These are phyloP conservation scores for Dynastes hyllus DNA, from an alignment of 2,888 invertebrate genomes.

Conservation along the genomic window DNA sequence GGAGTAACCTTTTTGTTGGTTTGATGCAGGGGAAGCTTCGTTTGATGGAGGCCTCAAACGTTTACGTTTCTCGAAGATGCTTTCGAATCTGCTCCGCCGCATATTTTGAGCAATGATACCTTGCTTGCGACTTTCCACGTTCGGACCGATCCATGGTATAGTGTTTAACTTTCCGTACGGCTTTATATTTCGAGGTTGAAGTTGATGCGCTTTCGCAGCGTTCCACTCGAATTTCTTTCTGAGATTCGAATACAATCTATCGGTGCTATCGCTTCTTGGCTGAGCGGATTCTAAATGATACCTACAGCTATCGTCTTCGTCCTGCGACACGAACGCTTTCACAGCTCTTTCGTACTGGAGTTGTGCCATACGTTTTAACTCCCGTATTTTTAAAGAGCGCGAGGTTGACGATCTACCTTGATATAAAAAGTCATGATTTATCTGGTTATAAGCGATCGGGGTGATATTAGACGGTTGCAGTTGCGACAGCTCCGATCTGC, in stretches of 20 bases:
- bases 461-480: conserved; percentile 46
- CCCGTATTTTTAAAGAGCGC: conserved; percentile 13
- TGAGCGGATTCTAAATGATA: conserved; percentile 49
- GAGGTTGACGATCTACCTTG: background rate
- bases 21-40: background rate
- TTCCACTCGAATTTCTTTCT: conserved; percentile 31
- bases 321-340: conserved; percentile 16
- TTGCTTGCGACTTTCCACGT: conserved; percentile 37
- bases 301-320: conserved; percentile 10
- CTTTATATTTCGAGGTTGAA: conserved; percentile 55
- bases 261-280: conserved; percentile 40
- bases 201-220: conserved; percentile 46
- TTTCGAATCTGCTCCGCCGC: conserved; percentile 16
- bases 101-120: conserved; percentile 1
- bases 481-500: background rate
- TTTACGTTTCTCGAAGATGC: conserved; percentile 22
- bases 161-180: conserved; percentile 53
- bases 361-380: conserved; percentile 31
- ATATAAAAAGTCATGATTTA: background rate
- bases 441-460: conserved; percentile 35
- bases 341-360: conserved; percentile 46
- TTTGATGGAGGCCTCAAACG: background rate
- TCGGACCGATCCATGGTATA: conserved; percentile 36
- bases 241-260: conserved; percentile 26
- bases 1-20: conserved; percentile 43